A percentile compares a stretch with the other conserved stretches of the same genome.
phyloP scores from a whole-genome alignment of 1,140 invertebrate species.

The Phocides pigmalion region DNA sequence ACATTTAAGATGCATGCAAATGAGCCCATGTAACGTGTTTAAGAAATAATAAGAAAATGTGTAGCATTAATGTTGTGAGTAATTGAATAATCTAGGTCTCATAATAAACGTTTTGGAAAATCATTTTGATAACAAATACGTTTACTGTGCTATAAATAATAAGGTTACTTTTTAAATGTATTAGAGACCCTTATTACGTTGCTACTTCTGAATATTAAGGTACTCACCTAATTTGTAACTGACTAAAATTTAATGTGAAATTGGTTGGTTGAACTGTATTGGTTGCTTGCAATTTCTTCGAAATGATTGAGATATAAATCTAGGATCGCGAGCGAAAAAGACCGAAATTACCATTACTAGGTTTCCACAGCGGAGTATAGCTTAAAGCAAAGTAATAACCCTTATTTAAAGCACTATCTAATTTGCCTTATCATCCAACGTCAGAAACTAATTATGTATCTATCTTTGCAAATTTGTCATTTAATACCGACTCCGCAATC shows the following conservation, averaged over 20 bases:
- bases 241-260: too few species aligned
- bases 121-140: background rate
- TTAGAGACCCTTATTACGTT: too few species aligned
- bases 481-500: slow-evolving; percentile 32
- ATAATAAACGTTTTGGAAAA: background rate
- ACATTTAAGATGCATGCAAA: slow-evolving; percentile 18
- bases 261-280: too few species aligned
- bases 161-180: too few species aligned
- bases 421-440: slow-evolving; percentile 29
- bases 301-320: too few species aligned
- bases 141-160: too few species aligned
- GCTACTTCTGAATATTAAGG: too few species aligned
- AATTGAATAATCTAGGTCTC: slow-evolving; percentile 1
- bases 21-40: slow-evolving; percentile 9
- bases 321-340: too few species aligned
- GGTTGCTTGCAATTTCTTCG: too few species aligned
- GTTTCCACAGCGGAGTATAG: too few species aligned
- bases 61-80: background rate
- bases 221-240: too few species aligned
- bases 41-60: slow-evolving; percentile 19
- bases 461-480: slow-evolving; percentile 40
- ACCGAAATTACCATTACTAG: too few species aligned
- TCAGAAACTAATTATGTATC: slow-evolving; percentile 30
- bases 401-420: slow-evolving; percentile 6
- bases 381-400: slow-evolving; percentile 5